Evolutionary conservation across 2,888 invertebrate genomes (phyloP).

Genomic region (Drosophila fulvimacula): DNA sequence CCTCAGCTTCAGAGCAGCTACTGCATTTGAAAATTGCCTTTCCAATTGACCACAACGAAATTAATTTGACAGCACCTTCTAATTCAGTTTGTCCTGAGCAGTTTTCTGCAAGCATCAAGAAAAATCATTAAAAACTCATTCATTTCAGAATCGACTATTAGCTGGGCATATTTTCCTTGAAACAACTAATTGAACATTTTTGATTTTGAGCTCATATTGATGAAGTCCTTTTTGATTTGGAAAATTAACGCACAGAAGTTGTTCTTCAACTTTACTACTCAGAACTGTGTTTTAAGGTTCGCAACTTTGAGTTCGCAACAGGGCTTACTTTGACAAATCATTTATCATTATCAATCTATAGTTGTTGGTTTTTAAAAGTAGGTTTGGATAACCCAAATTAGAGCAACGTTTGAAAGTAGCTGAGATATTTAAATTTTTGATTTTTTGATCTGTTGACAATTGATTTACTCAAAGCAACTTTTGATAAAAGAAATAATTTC

Average conservation of each 20-base stretch:
- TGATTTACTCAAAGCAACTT: no score
- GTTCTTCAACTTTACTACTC: neutral
- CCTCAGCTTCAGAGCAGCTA: neutral
- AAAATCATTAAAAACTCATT: slow-evolving; percentile 1
- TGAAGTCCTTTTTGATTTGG: neutral
- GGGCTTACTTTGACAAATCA: no score
- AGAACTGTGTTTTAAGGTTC: neutral
- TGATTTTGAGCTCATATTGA: neutral
- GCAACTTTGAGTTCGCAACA: neutral
- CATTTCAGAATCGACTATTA: neutral
- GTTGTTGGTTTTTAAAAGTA: no score
- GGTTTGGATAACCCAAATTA: no score
- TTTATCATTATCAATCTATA: no score
- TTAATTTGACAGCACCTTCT: slow-evolving; percentile 12
- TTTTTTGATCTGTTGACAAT: no score
- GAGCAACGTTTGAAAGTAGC: no score
- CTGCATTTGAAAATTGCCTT: slow-evolving; percentile 25
- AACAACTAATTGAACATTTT: slow-evolving; percentile 3
- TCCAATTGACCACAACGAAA: slow-evolving; percentile 19
- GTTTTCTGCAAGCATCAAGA: neutral
- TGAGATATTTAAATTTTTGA: no score
- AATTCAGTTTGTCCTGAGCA: neutral
- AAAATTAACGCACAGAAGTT: neutral
- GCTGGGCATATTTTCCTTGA: neutral
- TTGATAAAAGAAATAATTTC: no score